Base-by-base conservation (phyloP, 2,888 invertebrate genomes). In the Nomada fucata region DNA sequence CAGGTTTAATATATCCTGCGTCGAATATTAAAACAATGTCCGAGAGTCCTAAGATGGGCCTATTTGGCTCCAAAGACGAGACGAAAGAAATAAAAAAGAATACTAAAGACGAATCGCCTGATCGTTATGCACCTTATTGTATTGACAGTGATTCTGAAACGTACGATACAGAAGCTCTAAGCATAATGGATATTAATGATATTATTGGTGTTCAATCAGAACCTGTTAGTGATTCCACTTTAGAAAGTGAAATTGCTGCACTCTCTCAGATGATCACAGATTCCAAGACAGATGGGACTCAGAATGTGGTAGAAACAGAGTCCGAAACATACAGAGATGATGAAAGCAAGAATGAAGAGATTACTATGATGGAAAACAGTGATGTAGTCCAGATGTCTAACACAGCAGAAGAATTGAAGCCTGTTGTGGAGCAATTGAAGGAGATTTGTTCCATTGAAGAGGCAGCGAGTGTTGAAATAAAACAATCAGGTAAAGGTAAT, bases 241-340 rank as follows among this genome's bases (percentile, higher is more conserved):
- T 93, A 10, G 92, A 93, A 71, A 92, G 93, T 78, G 90, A 93
- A 85, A 91, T 94, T 65, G 91, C 91, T 70, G 91, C 92, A 92
- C 92, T 72, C 64, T 91, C 94, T 68, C 89, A 92, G 76, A 91
- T 94, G 63, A 93, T 92, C 63, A 91, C 90, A 4, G 92, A 93
- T 44, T 89, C 92, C 13, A 91, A 91, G 76, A 68, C 67, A 42
- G 91, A 91, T 23, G 50, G 59, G 5, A 63, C 18, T 44, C 72
- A 78, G 18, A 84, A 80, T 2, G 7, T 20, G 9, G 44, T 1
- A 29, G 67, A 61, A 10, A n/a, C 13, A 9, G 74, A 70, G 11
- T 4, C 11, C 10, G 57, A 64, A 2, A 60, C 1, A 0, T n/a
- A 70, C 44, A 50, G 61, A 1, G 10, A 60, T 11, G 29, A 50